Percentiles rank a stretch among this genome's conserved stretches.
These are phyloP conservation scores for Drosophila flavopinicola DNA, from an alignment of 2,888 invertebrate species.

Conservation along the genomic window DNA sequence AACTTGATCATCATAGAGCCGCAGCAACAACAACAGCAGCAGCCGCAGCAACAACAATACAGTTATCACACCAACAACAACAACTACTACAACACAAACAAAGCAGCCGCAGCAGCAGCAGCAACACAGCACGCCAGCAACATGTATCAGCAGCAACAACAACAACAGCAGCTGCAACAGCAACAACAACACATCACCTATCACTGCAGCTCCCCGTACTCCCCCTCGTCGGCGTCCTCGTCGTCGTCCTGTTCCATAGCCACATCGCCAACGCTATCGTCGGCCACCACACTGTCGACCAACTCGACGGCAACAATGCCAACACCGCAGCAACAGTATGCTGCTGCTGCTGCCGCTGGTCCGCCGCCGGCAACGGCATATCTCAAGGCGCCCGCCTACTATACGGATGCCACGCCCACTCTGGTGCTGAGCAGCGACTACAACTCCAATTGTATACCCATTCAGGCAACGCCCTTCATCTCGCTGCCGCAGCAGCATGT, in stretches of 20 bases:
- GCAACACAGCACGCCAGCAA: conserved; percentile 56
- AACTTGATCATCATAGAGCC: conserved; percentile 81
- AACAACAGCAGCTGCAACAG: conserved; percentile 47
- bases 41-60: conserved; percentile 64
- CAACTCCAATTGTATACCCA: conserved; percentile 82
- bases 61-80: conserved; percentile 58
- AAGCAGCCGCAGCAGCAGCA: conserved; percentile 24
- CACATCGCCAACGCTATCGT: conserved; percentile 78
- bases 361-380: conserved; percentile 61
- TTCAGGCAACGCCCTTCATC: conserved; percentile 75
- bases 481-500: conserved; percentile 70
- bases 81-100: conserved; percentile 49
- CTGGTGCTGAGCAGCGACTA: conserved; percentile 80
- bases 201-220: conserved; percentile 78
- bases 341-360: conserved; percentile 51
- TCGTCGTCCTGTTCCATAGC: conserved; percentile 82
- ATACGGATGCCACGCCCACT: conserved; percentile 75
- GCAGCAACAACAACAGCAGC: conserved; percentile 71
- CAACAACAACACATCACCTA: conserved; percentile 62
- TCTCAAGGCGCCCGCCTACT: conserved; percentile 76
- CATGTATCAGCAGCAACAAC: conserved; percentile 60
- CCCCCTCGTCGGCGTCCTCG: conserved; percentile 81
- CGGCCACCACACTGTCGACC: conserved; percentile 80
- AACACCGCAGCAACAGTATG: conserved; percentile 75
- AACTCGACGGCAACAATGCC: conserved; percentile 82